A percentile compares a stretch with the other conserved stretches of the same genome.
Conservation (phyloP, 2,113 vertebrate species). For the Otolemur garnettii region DNA sequence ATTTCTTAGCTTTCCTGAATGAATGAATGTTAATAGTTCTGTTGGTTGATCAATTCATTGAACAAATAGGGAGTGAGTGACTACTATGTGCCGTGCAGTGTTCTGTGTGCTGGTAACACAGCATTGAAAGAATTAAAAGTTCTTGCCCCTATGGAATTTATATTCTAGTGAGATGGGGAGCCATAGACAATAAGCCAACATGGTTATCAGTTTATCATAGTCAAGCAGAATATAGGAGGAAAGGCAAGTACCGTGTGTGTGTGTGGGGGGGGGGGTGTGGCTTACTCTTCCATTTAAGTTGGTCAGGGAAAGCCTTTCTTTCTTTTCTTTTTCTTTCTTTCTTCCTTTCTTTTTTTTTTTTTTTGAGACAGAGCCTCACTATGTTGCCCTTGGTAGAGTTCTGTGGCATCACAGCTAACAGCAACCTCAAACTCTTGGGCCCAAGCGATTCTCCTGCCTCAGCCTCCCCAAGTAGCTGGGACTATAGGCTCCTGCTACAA, state of each 20-base stretch:
- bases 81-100: neutral
- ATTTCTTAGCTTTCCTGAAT: slow-evolving; percentile 3
- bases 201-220: neutral
- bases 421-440: no score
- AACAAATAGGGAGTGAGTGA: neutral
- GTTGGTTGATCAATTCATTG: neutral
- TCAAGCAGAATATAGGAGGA: neutral
- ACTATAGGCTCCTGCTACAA: no score
- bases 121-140: slow-evolving; percentile 16
- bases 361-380: no score
- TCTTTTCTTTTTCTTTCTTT: no score
- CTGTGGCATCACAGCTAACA: no score
- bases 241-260: neutral
- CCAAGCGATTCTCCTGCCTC: no score
- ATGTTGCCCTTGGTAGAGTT: no score
- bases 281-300: slow-evolving; percentile 14
- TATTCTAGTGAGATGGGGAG: neutral
- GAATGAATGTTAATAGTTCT: slow-evolving; percentile 1
- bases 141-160: neutral
- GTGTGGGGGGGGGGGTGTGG: neutral
- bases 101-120: neutral
- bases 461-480: no score
- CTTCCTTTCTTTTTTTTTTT: no score
- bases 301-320: neutral
- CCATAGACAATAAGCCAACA: neutral